These are phyloP conservation scores for Elmis aenea DNA, from an alignment of 2,888 invertebrate genomes.

Conservation along the genomic window DNA sequence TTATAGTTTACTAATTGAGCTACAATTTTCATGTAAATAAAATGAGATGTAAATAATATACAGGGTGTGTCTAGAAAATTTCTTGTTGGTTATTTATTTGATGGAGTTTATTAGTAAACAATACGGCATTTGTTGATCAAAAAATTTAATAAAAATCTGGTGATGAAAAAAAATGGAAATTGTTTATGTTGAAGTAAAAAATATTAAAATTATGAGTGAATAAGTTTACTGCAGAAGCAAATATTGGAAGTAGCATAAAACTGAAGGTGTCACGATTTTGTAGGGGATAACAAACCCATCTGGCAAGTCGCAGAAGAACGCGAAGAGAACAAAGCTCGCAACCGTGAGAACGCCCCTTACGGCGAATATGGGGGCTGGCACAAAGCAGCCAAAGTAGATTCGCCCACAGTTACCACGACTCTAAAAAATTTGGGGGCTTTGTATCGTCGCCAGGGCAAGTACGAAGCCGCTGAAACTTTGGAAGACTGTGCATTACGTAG, in stretches of 20 bases:
- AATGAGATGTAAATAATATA: no score
- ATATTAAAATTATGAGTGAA: no score
- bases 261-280: slow-evolving; percentile 1
- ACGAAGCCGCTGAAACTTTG: slow-evolving; percentile 97
- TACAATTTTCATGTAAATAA: no score
- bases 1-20: no score
- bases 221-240: neutral
- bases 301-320: slow-evolving; percentile 99
- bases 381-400: slow-evolving; percentile 96
- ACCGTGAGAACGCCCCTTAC: slow-evolving; percentile 84
- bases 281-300: slow-evolving; percentile 91
- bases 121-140: no score
- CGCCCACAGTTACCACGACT: slow-evolving; percentile 95
- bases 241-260: neutral
- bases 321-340: slow-evolving; percentile 88
- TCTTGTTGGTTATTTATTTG: no score
- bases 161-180: no score
- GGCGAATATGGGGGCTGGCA: slow-evolving; percentile 96
- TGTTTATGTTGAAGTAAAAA: no score
- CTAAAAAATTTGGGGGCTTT: slow-evolving; percentile 97
- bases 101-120: no score
- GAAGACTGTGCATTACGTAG: slow-evolving; percentile 97
- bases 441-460: slow-evolving; percentile 97
- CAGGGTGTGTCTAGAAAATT: no score
- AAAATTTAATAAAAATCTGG: no score